phyloP scores from a whole-genome alignment of 1,140 invertebrate species.

The Brachionus koreanus region DNA sequence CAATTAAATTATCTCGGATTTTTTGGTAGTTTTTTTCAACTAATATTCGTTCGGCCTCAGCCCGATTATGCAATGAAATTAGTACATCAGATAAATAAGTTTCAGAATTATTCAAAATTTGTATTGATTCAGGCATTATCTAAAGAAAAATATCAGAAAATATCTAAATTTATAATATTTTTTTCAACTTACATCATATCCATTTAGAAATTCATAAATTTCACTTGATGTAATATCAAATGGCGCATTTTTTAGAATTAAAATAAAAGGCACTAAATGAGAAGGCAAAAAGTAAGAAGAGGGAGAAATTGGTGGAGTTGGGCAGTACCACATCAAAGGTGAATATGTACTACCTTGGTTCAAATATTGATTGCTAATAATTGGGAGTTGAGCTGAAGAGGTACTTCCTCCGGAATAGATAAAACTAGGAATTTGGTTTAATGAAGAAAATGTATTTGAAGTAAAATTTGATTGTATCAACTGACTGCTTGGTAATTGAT shows the following conservation, averaged over 20 bases:
- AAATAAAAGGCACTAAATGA: constrained; percentile 55
- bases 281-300: constrained; percentile 48
- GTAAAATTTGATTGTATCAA: background rate
- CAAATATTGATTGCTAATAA: background rate
- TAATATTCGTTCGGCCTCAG: constrained; percentile 64
- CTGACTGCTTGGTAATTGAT: background rate
- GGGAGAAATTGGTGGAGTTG: constrained; percentile 5
- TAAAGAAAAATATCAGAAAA: constrained; percentile 39
- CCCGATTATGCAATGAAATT: constrained; percentile 60
- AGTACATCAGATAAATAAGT: constrained; percentile 63
- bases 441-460: background rate
- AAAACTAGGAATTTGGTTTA: background rate
- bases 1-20: constrained; percentile 63
- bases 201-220: constrained; percentile 53
- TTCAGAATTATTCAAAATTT: constrained; percentile 55
- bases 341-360: background rate
- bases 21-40: constrained; percentile 61
- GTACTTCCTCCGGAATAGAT: background rate
- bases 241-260: constrained; percentile 53
- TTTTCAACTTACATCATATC: constrained; percentile 51
- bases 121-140: constrained; percentile 45
- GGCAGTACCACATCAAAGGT: constrained; percentile 39
- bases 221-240: constrained; percentile 54
- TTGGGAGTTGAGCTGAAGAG: background rate
- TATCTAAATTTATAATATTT: constrained; percentile 32